phyloP scores from a whole-genome alignment of 2,888 invertebrate species.

The Portevinia maculata region DNA sequence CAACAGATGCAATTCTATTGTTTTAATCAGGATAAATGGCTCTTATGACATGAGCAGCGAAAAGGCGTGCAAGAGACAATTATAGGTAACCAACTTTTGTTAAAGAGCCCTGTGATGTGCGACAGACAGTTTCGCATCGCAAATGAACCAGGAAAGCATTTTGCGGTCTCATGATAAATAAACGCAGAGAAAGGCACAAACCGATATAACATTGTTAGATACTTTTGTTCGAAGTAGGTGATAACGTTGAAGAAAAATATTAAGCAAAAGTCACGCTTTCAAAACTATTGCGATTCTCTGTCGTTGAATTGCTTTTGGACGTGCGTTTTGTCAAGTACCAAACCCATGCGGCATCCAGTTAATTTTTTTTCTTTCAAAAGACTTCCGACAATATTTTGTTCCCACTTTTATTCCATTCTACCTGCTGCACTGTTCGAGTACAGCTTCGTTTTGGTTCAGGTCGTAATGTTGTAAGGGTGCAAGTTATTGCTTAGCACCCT shows the following conservation, averaged over 20 bases:
- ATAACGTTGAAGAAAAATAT: neutral
- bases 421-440: slow-evolving; percentile 2
- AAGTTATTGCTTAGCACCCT: slow-evolving; percentile 31
- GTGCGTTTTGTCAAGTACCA: slow-evolving; percentile 25
- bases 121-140: slow-evolving; percentile 11
- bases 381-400: slow-evolving; percentile 20
- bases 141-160: slow-evolving; percentile 18
- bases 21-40: slow-evolving; percentile 5
- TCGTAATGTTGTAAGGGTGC: slow-evolving; percentile 27
- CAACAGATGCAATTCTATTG: slow-evolving; percentile 52
- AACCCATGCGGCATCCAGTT: neutral
- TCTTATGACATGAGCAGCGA: neutral
- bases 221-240: slow-evolving; percentile 9
- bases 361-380: slow-evolving; percentile 18
- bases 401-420: neutral
- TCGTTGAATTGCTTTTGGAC: slow-evolving; percentile 44
- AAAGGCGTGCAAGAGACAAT: neutral
- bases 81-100: slow-evolving; percentile 36
- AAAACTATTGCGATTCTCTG: slow-evolving; percentile 7
- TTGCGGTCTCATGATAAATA: slow-evolving; percentile 29
- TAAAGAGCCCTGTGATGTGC: slow-evolving; percentile 1
- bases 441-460: slow-evolving; percentile 29
- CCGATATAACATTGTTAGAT: slow-evolving; percentile 3
- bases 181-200: neutral
- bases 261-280: slow-evolving; percentile 31